phyloP scores from a whole-genome alignment of 2,797 vertebrate genomes.

The Basileuterus tristriatus region DNA sequence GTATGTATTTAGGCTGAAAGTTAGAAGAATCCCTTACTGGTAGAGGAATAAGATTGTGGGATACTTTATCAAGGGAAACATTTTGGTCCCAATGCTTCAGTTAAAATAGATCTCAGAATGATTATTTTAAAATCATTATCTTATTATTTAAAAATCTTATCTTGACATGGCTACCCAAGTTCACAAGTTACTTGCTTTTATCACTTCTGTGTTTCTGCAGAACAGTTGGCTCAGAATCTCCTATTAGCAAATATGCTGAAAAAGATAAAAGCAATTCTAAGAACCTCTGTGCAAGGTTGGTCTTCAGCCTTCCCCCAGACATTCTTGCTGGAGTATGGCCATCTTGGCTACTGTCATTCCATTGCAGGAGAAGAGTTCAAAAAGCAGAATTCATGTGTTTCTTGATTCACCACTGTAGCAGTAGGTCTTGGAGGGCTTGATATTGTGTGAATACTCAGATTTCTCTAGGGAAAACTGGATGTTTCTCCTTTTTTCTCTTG shows the following conservation, averaged over 20 bases:
- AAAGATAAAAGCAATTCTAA: background rate
- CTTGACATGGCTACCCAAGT: background rate
- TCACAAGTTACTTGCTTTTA: background rate
- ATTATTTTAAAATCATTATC: background rate
- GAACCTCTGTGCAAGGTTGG: background rate
- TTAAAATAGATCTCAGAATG: background rate
- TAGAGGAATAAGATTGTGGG: background rate
- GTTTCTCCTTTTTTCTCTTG: background rate
- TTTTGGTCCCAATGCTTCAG: background rate
- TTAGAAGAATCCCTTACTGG: background rate
- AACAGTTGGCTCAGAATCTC: background rate
- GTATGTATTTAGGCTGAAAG: background rate
- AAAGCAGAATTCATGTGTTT: background rate
- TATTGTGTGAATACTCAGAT: background rate
- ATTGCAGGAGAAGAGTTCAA: background rate
- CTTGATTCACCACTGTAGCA: background rate
- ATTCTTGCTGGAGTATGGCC: background rate
- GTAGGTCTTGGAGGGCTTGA: background rate
- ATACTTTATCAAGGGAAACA: background rate
- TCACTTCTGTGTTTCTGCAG: background rate
- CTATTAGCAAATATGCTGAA: background rate
- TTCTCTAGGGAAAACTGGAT: background rate
- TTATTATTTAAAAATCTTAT: background rate
- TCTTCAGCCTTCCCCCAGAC: background rate
- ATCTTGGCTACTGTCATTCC: background rate